These are phyloP conservation scores for Peribatodes rhomboidaria DNA, from an alignment of 2,888 invertebrate species.

Conservation along the genomic window DNA sequence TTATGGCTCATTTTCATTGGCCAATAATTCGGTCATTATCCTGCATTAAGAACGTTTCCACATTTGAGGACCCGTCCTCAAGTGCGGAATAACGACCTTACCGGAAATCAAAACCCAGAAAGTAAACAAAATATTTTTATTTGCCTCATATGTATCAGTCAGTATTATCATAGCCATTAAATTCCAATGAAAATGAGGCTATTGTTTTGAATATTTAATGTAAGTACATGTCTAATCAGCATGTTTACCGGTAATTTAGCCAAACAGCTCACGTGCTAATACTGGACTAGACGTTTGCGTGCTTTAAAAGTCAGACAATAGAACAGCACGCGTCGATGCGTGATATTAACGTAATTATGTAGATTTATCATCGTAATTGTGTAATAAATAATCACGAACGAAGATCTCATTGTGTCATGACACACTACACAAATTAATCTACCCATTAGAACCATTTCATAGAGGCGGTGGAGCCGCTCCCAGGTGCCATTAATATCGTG, in stretches of 20 bases:
- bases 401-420: slow-evolving; percentile 12
- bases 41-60: too few relatives aligned
- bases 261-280: slow-evolving; percentile 3
- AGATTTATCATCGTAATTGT: slow-evolving; percentile 5
- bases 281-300: slow-evolving; percentile 23
- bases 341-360: not conserved
- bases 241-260: not conserved
- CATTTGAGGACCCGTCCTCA: too few relatives aligned
- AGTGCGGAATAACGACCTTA: too few relatives aligned
- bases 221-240: not conserved
- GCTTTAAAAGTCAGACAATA: slow-evolving; percentile 3
- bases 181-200: too few relatives aligned
- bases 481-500: slow-evolving; percentile 24
- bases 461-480: slow-evolving; percentile 14
- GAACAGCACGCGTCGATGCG: slow-evolving; percentile 10
- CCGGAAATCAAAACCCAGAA: too few relatives aligned
- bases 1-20: too few relatives aligned
- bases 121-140: too few relatives aligned
- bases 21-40: too few relatives aligned
- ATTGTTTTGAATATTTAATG: too few relatives aligned
- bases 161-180: too few relatives aligned
- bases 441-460: slow-evolving; percentile 9
- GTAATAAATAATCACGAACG: slow-evolving; percentile 4
- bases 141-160: too few relatives aligned
- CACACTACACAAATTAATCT: slow-evolving; percentile 19